Base-by-base conservation (phyloP, 1,140 invertebrate species). In the Andricus grossulariae region DNA sequence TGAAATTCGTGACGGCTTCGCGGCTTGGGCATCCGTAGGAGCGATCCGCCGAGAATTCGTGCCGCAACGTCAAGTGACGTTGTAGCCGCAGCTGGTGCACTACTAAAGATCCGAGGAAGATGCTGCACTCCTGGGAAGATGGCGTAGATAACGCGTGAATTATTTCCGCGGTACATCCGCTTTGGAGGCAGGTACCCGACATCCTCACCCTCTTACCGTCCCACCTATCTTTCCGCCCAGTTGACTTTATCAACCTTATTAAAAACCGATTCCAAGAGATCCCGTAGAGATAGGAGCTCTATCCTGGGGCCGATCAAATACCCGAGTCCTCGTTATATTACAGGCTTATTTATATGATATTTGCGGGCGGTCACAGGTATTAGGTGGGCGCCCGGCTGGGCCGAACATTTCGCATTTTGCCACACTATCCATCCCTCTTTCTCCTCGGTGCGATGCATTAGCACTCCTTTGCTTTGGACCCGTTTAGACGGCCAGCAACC, bases 171-270 rank as follows among this genome's bases (percentile, higher is more conserved):
- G 84, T 87, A 84, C 85, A 88, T 90, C 89, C 88, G 87, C 86
- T 87, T 89, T 90, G 82, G 84, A 82, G 83, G 85, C 84, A 78
- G 72, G 72, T 81, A 71, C 81, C 81, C 83, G 81, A 84, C 87
- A 88, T 82, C 80, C 84, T 86, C 86, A 66, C 25, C 81, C 82
- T 80, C 78, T 72, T 78, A 81, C 77, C 82, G 78, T 82, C 81
- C 80, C 80, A 80, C 81, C 80, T 83, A 82, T 83, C 80, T 82
- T 66, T 83, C 82, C 81, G 80, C 76, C 84, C 83, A 80, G 83
- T 88, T 88, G 88, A 89, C 88, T 90, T 90, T 91, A 90, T 90
- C 89, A 90, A 90, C 86, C 89, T 90, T 89, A 89, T 91, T 90
- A 89, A 90, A 90, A 90, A 88, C 83, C 89, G 88, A 90, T 90